Conservation (phyloP, 2,888 invertebrate species). For the Synanthedon vespiformis region DNA sequence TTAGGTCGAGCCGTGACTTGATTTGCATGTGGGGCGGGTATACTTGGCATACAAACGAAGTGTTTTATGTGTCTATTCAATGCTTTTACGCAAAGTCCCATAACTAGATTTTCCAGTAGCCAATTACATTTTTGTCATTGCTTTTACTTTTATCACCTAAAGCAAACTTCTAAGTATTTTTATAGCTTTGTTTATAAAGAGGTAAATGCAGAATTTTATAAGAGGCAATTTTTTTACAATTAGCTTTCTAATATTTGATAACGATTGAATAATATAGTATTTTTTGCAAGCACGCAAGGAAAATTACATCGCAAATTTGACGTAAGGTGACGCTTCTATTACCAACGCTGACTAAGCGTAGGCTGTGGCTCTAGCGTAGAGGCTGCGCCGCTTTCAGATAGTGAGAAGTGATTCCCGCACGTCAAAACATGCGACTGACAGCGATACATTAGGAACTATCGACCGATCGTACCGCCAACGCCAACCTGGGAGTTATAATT, state of each 20-base stretch:
- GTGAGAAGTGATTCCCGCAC: constrained; percentile 49
- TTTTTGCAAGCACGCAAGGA: constrained; percentile 2
- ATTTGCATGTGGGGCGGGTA: constrained; percentile 56
- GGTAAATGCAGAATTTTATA: not conserved
- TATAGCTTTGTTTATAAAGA: too few relatives aligned
- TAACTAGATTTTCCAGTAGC: constrained; percentile 27
- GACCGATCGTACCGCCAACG: constrained; percentile 44
- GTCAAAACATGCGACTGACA: constrained; percentile 64
- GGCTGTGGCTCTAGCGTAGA: constrained; percentile 22
- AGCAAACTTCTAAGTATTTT: not conserved
- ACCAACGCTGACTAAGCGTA: constrained; percentile 42
- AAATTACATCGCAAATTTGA: constrained; percentile 34
- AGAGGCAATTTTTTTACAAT: not conserved
- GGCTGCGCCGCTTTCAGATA: constrained; percentile 28
- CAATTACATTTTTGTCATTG: constrained; percentile 8
- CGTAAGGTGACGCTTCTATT: constrained; percentile 34
- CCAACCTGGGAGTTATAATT: constrained; percentile 49
- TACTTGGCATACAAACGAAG: constrained; percentile 30
- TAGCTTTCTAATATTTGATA: not conserved
- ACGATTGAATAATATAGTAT: too few relatives aligned
- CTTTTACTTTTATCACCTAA: not conserved
- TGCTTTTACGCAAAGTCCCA: constrained; percentile 36
- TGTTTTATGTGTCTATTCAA: constrained; percentile 45
- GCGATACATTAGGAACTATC: constrained; percentile 65
- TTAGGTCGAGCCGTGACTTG: constrained; percentile 60